A percentile compares a stretch with the other conserved stretches of the same genome.
Conservation (phyloP, 2,888 invertebrate genomes). For the Callyntrura guangdongensis region DNA sequence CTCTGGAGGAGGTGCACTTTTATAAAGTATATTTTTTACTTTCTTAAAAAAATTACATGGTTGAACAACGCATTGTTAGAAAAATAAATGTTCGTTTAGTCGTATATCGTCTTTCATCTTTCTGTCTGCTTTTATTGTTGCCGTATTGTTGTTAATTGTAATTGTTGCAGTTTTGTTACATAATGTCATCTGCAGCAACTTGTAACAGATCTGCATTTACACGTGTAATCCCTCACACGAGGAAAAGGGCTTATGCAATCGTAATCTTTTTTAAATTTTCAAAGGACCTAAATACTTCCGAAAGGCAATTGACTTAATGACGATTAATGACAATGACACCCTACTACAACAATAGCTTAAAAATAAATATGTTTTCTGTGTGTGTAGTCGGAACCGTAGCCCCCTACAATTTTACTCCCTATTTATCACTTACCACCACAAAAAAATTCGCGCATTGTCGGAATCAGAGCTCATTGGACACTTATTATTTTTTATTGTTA, state of each 20-base stretch:
- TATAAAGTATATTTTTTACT: neutral
- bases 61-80: neutral
- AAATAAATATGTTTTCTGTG: neutral
- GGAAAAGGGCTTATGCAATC: constrained; percentile 1
- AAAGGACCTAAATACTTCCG: constrained; percentile 44
- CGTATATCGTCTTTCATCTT: too few species aligned
- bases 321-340: constrained; percentile 56
- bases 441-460: constrained; percentile 31
- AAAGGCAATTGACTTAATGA: constrained; percentile 45
- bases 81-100: too few species aligned
- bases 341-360: neutral
- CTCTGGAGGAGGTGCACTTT: neutral
- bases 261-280: constrained; percentile 9
- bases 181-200: constrained; percentile 17
- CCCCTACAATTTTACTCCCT: neutral
- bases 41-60: neutral
- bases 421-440: neutral
- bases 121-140: neutral
- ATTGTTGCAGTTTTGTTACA: constrained; percentile 25
- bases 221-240: neutral
- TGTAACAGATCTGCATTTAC: neutral
- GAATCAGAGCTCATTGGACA: constrained; percentile 27
- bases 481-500: neutral
- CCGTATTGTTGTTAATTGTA: constrained; percentile 4
- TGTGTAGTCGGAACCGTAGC: too few species aligned